Evolutionary conservation across 2,888 invertebrate species (phyloP), one percentile per base, ranked within the genome.

Genomic region (Dastarcus helophoroides): DNA sequence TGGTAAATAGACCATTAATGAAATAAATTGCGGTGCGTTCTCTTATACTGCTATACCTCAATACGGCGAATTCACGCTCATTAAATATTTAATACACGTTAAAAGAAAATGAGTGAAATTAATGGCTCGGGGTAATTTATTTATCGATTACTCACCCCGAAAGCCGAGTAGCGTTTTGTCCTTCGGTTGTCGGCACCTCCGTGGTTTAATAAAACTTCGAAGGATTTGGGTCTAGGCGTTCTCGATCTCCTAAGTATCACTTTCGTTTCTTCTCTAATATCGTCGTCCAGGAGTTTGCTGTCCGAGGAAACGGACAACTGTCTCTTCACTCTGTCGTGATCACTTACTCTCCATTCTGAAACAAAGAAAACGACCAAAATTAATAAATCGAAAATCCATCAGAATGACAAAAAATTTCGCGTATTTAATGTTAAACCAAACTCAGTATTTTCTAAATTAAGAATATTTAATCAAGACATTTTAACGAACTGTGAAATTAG

Each of bases 81-180:
- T n/a, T n/a, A n/a, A n/a, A n/a, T n/a, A n/a, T n/a, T n/a, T n/a
- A n/a, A n/a, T n/a, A n/a, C n/a, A n/a, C n/a, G n/a, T n/a, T n/a
- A n/a, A n/a, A n/a, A n/a, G n/a, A n/a, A n/a, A n/a, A n/a, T n/a
- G n/a, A n/a, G n/a, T n/a, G n/a, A n/a, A n/a, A n/a, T n/a, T n/a
- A n/a, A n/a, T n/a, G n/a, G n/a, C n/a, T n/a, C n/a, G n/a, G n/a
- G n/a, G n/a, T n/a, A n/a, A n/a, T n/a, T n/a, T n/a, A 19, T 23
- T 23, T 9, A 8, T 9, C 7, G 9, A 23, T 23, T 32, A 71
- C 81, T 75, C 63, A 93, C 93, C 73, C 91, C 91, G 72, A 93
- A 94, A 63, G 93, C 93, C 61, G 91, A 91, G 69, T 86, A 90
- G 63, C 93, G 76, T 71, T 93, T 93, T 56, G 83, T 81, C 62